Base-by-base conservation (phyloP, 2,113 vertebrate species). In the Sporophila hypoxantha region DNA sequence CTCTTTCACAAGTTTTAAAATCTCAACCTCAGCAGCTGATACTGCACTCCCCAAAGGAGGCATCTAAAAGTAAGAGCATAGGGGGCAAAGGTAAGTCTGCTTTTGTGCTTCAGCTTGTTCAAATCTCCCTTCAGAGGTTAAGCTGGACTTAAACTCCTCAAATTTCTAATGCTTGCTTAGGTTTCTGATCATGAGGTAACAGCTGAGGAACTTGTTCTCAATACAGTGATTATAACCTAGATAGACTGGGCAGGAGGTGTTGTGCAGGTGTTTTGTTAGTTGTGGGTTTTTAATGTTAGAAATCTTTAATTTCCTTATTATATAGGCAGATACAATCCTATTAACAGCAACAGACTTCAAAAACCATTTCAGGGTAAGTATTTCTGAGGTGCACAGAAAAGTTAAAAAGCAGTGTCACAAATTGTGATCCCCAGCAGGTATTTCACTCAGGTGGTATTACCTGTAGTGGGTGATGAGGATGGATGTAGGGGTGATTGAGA, bases 381-480 rank as follows among this genome's bases (percentile, higher is more conserved):
- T 76, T 82, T 80, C 42, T 66, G 61, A 59, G 32, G 36, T 74
- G 64, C 56, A 32, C 30, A 57, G 73, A 17, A 61, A 36, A 82
- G 17, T 37, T 29, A 12, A 32, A 70, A 71, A 50, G 10, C 27
- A 36, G 12, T 9, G 15, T 37, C 23, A 17, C 23, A 17, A 9
- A 29, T 10, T 59, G 59, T 57, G 67, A n/a, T 12, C 34, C 49
- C 49, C 44, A 36, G 39, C 61, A n/a, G 52, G 67, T 62, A 19
- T 4, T 61, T 59, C 37, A 27, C 20, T 60, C 8, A 17, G 2
- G 4, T 42, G 50, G 6, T 23, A 5, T 49, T 32, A 39, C 12
- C 21, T 41, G 0, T 20, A 4, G 9, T 36, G 47, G 42, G 25
- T 34, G 3, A 18, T 27, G 1, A 0, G 30, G 14, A 44, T 6